phyloP scores from a whole-genome alignment of 2,888 invertebrate genomes.

The Desoria tigrina region DNA sequence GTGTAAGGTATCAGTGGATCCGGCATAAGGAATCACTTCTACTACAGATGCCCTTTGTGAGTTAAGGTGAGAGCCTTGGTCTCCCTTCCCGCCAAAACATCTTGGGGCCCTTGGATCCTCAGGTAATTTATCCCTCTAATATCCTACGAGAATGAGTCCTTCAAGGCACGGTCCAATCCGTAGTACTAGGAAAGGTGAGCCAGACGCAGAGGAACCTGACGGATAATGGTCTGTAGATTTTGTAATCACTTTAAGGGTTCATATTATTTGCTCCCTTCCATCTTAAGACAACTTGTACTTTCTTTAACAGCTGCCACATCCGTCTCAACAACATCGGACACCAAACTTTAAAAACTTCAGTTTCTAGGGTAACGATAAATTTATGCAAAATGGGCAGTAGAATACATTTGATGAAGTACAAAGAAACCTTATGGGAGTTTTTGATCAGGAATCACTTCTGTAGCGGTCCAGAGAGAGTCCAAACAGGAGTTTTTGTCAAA shows the following conservation, averaged over 20 bases:
- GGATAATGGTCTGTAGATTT: constrained; percentile 16
- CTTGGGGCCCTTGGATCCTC: constrained; percentile 4
- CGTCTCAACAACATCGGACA: neutral
- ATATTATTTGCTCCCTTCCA: neutral
- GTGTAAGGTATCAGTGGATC: too few species aligned
- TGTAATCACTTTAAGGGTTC: constrained; percentile 13
- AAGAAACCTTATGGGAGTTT: neutral
- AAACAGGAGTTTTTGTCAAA: neutral
- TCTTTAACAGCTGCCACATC: constrained; percentile 16
- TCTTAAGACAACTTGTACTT: neutral
- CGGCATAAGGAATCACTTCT: neutral
- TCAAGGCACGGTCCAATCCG: constrained; percentile 4
- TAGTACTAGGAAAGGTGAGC: constrained; percentile 4
- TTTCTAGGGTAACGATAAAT: too few species aligned
- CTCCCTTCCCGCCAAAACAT: constrained; percentile 10
- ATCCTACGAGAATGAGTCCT: neutral
- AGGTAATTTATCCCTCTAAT: constrained; percentile 7
- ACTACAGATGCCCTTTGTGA: constrained; percentile 3
- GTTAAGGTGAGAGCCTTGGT: neutral
- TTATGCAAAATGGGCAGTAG: neutral
- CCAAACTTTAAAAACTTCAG: neutral
- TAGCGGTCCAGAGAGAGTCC: too few species aligned
- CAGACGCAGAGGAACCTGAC: constrained; percentile 18
- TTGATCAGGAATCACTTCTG: neutral
- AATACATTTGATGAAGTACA: neutral